These are phyloP conservation scores for Lytechinus pictus DNA, from an alignment of 35 echinoderm and acorn worm species.

Conservation along the genomic window DNA sequence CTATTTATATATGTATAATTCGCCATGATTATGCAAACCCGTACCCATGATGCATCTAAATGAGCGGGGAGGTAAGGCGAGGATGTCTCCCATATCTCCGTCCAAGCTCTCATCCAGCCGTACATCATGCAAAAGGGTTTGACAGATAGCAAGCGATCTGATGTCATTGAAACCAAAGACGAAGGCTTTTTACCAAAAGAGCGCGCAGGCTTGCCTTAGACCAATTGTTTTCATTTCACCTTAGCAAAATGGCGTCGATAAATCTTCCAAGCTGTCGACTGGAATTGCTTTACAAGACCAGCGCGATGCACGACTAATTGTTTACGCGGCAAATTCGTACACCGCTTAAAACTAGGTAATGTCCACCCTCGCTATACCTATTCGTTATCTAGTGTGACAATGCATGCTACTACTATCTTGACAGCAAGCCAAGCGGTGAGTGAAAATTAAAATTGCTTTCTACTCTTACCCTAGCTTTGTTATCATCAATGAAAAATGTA, in stretches of 20 bases:
- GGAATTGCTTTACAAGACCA: not conserved
- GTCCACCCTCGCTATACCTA: not conserved
- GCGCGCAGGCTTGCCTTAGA: conserved; percentile 7
- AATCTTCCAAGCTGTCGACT: not conserved
- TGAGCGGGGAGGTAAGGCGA: not conserved
- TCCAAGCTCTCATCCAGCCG: not conserved
- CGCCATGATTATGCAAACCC: not conserved
- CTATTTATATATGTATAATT: not conserved
- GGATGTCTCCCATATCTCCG: not conserved
- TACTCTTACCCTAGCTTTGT: not conserved
- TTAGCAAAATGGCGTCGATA: not conserved
- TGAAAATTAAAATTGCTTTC: not conserved
- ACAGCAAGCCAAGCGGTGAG: not conserved
- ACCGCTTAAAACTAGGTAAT: conserved; percentile 12
- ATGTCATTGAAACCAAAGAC: not conserved
- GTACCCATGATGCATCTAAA: not conserved
- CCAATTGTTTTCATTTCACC: conserved; percentile 13
- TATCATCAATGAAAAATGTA: not conserved
- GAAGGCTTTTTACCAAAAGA: not conserved
- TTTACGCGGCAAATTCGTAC: not conserved
- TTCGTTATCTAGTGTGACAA: not conserved
- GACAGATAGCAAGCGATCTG: not conserved
- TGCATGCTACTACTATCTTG: not conserved
- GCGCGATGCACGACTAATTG: not conserved
- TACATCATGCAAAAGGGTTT: not conserved